Conservation (phyloP, 2,888 invertebrate species). For the Netelia fuscicornis region DNA sequence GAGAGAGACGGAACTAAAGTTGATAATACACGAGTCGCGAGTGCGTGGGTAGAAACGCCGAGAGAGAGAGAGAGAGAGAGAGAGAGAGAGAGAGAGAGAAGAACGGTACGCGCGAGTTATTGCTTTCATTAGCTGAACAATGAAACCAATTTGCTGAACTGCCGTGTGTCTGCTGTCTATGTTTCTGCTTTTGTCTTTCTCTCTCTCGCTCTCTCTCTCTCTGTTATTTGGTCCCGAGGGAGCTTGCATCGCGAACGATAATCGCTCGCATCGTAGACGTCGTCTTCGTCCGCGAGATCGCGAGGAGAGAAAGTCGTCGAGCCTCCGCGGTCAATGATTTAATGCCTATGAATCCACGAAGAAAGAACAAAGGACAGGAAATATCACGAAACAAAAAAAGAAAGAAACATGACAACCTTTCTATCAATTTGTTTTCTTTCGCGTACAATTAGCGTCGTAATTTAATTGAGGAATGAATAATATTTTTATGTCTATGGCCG, state of each 20-base stretch:
- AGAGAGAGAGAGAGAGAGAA: conserved; percentile 37
- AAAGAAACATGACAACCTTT: no score
- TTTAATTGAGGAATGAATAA: no score
- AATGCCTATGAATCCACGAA: conserved; percentile 1
- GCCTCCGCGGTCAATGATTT: conserved; percentile 45
- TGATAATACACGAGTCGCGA: conserved; percentile 49
- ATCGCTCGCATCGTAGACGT: conserved; percentile 41
- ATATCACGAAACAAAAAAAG: neutral
- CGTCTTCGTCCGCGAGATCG: conserved; percentile 40
- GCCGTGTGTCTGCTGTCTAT: conserved; percentile 49
- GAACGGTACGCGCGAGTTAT: conserved; percentile 72
- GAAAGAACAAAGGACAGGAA: conserved; percentile 3
- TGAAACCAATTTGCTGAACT: conserved; percentile 79
- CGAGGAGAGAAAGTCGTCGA: conserved; percentile 51
- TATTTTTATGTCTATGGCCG: no score
- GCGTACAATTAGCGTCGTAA: no score
- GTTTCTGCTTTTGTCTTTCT: conserved; percentile 31
- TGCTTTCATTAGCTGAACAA: conserved; percentile 80
- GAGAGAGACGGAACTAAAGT: conserved; percentile 2
- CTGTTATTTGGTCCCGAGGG: conserved; percentile 46
- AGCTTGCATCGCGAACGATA: conserved; percentile 55
- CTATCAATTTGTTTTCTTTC: no score
- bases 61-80: conserved; percentile 34
- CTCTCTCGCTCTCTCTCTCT: conserved; percentile 26
- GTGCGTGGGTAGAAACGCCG: conserved; percentile 60